These are phyloP conservation scores for Seladonia tumulorum DNA, from an alignment of 2,888 invertebrate genomes.

Conservation along the genomic window DNA sequence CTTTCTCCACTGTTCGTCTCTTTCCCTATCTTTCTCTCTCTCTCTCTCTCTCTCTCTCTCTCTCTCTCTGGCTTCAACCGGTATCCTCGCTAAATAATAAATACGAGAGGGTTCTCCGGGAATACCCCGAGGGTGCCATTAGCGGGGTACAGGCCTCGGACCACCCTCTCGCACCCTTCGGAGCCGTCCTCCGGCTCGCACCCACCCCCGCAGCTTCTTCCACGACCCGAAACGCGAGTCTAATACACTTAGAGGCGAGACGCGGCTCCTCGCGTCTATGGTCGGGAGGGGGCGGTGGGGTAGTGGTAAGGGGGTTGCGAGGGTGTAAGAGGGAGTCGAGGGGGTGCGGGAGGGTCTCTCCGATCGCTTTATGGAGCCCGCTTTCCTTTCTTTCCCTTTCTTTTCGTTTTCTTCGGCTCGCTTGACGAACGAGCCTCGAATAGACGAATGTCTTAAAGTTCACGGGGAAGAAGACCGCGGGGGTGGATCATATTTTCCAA, in stretches of 20 bases:
- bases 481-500: slow-evolving; percentile 53
- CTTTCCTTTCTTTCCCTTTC: slow-evolving; percentile 54
- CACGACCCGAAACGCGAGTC: slow-evolving; percentile 76
- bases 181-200: slow-evolving; percentile 64
- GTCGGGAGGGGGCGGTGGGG: slow-evolving; percentile 18
- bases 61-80: slow-evolving; percentile 65
- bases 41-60: slow-evolving; percentile 35
- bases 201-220: slow-evolving; percentile 62
- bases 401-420: slow-evolving; percentile 49
- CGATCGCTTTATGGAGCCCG: slow-evolving; percentile 74
- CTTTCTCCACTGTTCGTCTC: neutral
- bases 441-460: slow-evolving; percentile 64
- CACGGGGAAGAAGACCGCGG: slow-evolving; percentile 40
- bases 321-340: slow-evolving; percentile 59
- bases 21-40: slow-evolving; percentile 49
- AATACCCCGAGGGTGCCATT: slow-evolving; percentile 84
- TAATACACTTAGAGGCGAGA: slow-evolving; percentile 81
- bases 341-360: slow-evolving; percentile 50
- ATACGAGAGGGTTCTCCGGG: slow-evolving; percentile 82
- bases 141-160: slow-evolving; percentile 81
- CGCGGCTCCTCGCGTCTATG: slow-evolving; percentile 72
- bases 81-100: slow-evolving; percentile 82
- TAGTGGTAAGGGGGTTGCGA: neutral
- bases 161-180: slow-evolving; percentile 72
- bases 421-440: slow-evolving; percentile 53